A percentile compares a stretch with the other conserved stretches of the same genome.
These are phyloP conservation scores for Grapholita molesta DNA, from an alignment of 1,140 invertebrate genomes.

Conservation along the genomic window DNA sequence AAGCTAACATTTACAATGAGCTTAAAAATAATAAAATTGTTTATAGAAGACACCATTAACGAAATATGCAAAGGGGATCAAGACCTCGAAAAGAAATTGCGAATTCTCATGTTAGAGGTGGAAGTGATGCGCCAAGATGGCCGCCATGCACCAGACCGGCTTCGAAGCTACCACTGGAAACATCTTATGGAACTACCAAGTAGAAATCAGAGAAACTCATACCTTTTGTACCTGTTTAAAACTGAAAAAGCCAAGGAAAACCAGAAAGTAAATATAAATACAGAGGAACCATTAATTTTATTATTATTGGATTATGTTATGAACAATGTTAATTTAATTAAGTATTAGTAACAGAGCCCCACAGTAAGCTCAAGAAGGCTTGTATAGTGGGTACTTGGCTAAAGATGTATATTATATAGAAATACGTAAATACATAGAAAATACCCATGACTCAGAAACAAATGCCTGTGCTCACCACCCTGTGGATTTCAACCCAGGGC, in stretches of 20 bases:
- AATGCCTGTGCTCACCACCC: too few relatives aligned
- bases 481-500: too few relatives aligned
- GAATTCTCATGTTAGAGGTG: constrained; percentile 78
- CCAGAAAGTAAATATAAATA: constrained; percentile 35
- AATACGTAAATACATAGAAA: too few relatives aligned
- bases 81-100: constrained; percentile 65
- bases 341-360: too few relatives aligned
- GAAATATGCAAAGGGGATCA: constrained; percentile 53
- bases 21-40: constrained; percentile 13
- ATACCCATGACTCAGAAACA: too few relatives aligned
- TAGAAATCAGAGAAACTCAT: constrained; percentile 77
- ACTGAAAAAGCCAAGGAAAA: constrained; percentile 79
- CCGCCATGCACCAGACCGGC: constrained; percentile 69
- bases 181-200: constrained; percentile 77
- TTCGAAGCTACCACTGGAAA: constrained; percentile 79
- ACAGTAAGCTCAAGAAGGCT: too few relatives aligned
- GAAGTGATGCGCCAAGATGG: constrained; percentile 80
- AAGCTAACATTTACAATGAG: too few relatives aligned
- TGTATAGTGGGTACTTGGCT: too few relatives aligned
- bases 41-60: constrained; percentile 45
- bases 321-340: not conserved
- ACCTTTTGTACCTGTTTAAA: constrained; percentile 82
- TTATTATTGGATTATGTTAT: not conserved
- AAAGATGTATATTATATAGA: too few relatives aligned
- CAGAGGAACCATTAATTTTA: too few relatives aligned